phyloP scores from a whole-genome alignment of 2,797 vertebrate species.

The Chaetophractus vellerosus region DNA sequence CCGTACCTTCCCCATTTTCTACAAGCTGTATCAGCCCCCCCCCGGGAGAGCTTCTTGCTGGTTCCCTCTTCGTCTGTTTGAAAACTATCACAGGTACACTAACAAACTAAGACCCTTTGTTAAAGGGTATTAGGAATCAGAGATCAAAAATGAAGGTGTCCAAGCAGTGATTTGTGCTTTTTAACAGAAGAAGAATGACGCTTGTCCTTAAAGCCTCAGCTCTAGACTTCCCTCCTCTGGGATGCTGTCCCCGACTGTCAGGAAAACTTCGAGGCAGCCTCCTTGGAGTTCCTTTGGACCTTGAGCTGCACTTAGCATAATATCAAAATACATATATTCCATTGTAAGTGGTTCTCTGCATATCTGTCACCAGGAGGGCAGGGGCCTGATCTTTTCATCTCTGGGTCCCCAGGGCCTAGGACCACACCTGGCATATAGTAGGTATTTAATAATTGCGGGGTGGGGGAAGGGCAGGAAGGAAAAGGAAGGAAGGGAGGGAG shows the following conservation, averaged over 20 bases:
- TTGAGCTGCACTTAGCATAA: background rate
- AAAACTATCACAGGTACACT: background rate
- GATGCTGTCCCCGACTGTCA: background rate
- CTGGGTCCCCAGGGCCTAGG: background rate
- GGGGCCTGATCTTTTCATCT: background rate
- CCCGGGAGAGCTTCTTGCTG: background rate
- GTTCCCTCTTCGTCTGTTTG: background rate
- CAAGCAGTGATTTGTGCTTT: background rate
- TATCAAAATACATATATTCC: background rate
- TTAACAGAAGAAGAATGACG: background rate
- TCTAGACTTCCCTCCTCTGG: background rate
- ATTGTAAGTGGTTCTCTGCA: background rate
- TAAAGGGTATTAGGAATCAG: background rate
- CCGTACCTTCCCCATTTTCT: slow-evolving; percentile 32
- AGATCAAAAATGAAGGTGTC: background rate
- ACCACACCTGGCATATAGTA: background rate
- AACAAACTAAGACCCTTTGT: background rate
- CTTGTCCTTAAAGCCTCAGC: background rate
- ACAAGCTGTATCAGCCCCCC: background rate
- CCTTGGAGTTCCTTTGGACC: background rate
- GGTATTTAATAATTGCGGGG: background rate
- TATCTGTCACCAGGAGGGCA: background rate
- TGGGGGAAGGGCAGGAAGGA: too few species aligned
- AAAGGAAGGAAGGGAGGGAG: background rate
- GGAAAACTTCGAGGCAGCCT: background rate